Evolutionary conservation across 2,113 vertebrate genomes (phyloP), one percentile per base, ranked within the genome.

Genomic region (Manacus vitellinus): DNA sequence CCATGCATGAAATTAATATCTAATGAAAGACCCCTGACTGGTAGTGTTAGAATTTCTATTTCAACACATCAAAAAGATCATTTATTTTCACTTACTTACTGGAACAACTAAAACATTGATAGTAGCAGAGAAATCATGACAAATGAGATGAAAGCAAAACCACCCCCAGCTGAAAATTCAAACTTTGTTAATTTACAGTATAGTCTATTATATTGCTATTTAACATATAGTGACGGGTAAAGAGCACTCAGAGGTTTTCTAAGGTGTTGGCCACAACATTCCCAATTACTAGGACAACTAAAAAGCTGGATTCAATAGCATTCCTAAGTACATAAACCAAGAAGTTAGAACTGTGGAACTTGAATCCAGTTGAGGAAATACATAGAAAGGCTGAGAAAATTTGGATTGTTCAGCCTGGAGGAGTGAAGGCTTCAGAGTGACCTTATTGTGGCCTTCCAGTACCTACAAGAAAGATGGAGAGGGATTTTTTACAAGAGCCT

Each of bases 111-210:
- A 19, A 62, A 67, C 24, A 30, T 56, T 52, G 27, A 43, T 74
- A 77, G 73, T 22, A 67, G 23, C 8, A 55, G 17, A 75, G 17
- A 82, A 52, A 52, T 19, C 1, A 52, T 7, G 5, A 37, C 14
- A 66, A 77, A 85, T 61, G 10, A 63, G 12, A 46, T 23, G 14
- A 23, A 6, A 78, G 47, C 12, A 79, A 81, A 78, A 35, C 21
- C 3, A 62, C 16, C 24, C 21, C 4, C 24, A 75, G 8, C 2
- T 39, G 12, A 67, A n/a, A 75, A 3, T 8, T 28, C 0, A 8
- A 74, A 47, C 4, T 61, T 78, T 39, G 9, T 12, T 61, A 37
- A 33, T 52, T 74, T 88, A 71, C 11, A 46, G 20, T 22, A 82
- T 62, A 70, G 3, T 2, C 78, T 55, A 25, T 55, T 66, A 14